A percentile compares a stretch with the other conserved stretches of the same genome.
Conservation (phyloP, 2,888 invertebrate genomes). For the Hydriomena furcata region DNA sequence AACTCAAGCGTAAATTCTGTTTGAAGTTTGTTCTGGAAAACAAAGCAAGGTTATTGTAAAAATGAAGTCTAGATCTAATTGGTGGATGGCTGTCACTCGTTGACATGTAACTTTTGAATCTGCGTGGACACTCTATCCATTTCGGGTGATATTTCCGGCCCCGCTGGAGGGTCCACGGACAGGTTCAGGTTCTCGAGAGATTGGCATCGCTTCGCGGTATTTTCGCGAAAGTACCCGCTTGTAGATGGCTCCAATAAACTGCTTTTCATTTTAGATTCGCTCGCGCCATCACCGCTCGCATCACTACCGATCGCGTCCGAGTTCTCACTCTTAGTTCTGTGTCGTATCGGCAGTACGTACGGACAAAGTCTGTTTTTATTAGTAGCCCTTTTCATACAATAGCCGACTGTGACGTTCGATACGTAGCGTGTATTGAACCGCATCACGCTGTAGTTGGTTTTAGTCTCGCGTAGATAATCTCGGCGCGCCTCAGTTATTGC, state of each 20-base stretch:
- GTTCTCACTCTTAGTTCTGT: slow-evolving; percentile 85
- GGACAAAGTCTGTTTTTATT: slow-evolving; percentile 84
- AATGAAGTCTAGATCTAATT: slow-evolving; percentile 40
- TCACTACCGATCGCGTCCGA: slow-evolving; percentile 77
- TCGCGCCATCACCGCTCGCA: slow-evolving; percentile 53
- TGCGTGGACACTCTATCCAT: slow-evolving; percentile 85
- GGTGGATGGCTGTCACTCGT: slow-evolving; percentile 68
- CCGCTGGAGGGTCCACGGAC: slow-evolving; percentile 61
- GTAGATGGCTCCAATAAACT: slow-evolving; percentile 71
- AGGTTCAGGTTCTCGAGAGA: slow-evolving; percentile 84
- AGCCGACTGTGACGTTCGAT: slow-evolving; percentile 85
- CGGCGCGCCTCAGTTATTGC: slow-evolving; percentile 82
- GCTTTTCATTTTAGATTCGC: slow-evolving; percentile 54
- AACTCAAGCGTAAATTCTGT: neutral
- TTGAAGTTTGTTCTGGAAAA: slow-evolving; percentile 5
- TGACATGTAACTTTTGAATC: slow-evolving; percentile 85
- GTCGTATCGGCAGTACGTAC: slow-evolving; percentile 82
- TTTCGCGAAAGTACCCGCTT: slow-evolving; percentile 60
- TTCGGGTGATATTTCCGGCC: slow-evolving; percentile 73
- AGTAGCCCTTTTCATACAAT: slow-evolving; percentile 80
- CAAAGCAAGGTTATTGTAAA: slow-evolving; percentile 20
- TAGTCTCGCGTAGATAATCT: slow-evolving; percentile 82
- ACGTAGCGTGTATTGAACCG: slow-evolving; percentile 85
- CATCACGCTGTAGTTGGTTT: slow-evolving; percentile 74
- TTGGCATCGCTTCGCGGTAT: slow-evolving; percentile 82